Evolutionary conservation across 2,113 vertebrate genomes (phyloP).

Genomic region (Sceloporus undulatus): DNA sequence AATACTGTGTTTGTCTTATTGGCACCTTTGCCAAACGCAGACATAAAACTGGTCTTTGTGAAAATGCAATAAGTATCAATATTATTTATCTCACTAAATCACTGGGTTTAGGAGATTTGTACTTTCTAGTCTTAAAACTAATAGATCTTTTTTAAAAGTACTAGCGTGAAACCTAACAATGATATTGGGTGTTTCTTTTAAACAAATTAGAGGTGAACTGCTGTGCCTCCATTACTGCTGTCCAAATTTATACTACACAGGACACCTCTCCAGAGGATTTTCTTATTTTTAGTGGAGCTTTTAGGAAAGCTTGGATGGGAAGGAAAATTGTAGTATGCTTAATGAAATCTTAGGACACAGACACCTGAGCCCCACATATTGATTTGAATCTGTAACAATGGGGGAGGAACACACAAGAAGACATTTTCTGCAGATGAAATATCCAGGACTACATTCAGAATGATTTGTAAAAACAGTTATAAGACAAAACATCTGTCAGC

Average conservation of each 20-base stretch:
- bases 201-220: background rate
- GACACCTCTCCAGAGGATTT: background rate
- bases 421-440: background rate
- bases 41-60: slow-evolving; percentile 43
- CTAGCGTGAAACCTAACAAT: background rate
- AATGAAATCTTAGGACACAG: background rate
- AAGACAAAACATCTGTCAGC: background rate
- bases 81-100: slow-evolving; percentile 25
- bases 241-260: background rate
- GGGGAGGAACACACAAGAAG: background rate
- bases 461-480: background rate
- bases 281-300: background rate
- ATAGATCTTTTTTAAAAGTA: background rate
- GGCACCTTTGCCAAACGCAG: slow-evolving; percentile 19
- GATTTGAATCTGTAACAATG: background rate
- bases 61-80: slow-evolving; percentile 43
- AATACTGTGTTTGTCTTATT: background rate
- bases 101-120: background rate
- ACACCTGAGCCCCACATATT: background rate
- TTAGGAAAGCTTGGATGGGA: background rate
- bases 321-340: background rate
- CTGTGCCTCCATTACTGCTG: background rate
- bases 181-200: background rate
- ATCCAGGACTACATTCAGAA: background rate
- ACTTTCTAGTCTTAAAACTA: background rate